A percentile compares a stretch with the other conserved stretches of the same genome.
Conservation (phyloP, 2,888 invertebrate species). For the Sphinx pinastri region DNA sequence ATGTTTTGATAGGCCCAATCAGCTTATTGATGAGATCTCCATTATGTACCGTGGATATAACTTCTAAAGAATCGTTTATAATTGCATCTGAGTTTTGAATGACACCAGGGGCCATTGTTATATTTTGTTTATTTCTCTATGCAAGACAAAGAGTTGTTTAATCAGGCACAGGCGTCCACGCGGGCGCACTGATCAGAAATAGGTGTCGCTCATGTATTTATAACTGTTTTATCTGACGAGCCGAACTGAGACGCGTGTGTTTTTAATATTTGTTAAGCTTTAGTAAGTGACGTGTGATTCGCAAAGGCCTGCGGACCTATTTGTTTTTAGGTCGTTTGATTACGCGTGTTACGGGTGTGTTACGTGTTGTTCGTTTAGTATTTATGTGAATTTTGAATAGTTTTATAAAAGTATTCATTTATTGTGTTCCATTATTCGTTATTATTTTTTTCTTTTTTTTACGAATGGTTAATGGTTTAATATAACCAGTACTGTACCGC, state of each 20-base stretch:
- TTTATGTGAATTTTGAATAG: too few relatives aligned
- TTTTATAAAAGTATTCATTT: too few relatives aligned
- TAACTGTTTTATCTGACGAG: conserved; percentile 67
- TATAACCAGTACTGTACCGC: too few relatives aligned
- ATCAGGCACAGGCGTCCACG: conserved; percentile 56
- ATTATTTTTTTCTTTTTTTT: too few relatives aligned
- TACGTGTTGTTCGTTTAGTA: not conserved
- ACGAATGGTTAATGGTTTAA: too few relatives aligned
- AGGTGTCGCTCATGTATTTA: conserved; percentile 65
- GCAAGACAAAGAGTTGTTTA: conserved; percentile 33
- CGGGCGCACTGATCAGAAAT: conserved; percentile 61
- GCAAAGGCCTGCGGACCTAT: conserved; percentile 2
- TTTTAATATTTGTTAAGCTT: conserved; percentile 52
- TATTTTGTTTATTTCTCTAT: conserved; percentile 23
- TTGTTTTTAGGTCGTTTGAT: not conserved
- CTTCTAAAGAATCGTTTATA: conserved; percentile 50
- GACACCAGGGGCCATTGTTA: conserved; percentile 71
- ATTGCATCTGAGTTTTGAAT: conserved; percentile 61
- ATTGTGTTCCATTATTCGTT: too few relatives aligned
- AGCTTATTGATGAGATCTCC: conserved; percentile 50
- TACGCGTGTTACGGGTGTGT: not conserved
- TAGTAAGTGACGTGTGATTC: conserved; percentile 18
- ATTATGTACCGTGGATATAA: conserved; percentile 43
- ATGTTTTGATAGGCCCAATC: conserved; percentile 45
- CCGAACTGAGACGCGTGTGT: conserved; percentile 42